Conservation (phyloP, 1,140 invertebrate genomes). For the Luehdorfia chinensis region DNA sequence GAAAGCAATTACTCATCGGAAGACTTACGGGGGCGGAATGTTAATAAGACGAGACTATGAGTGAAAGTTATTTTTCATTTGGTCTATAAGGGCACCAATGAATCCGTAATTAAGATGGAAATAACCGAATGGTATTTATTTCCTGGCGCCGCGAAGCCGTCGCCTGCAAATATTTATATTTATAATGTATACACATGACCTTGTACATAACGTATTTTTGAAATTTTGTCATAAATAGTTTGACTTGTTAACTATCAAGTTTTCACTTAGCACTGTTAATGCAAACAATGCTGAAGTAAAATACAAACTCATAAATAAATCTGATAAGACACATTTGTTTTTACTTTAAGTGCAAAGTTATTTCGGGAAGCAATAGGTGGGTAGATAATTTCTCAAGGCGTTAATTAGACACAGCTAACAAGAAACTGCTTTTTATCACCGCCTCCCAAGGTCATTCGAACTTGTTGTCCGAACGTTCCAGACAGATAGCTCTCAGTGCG, state of each 20-base stretch:
- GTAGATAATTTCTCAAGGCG: slow-evolving; percentile 18
- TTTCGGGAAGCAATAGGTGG: slow-evolving; percentile 12
- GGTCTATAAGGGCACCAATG: slow-evolving; percentile 48
- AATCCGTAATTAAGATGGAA: slow-evolving; percentile 59
- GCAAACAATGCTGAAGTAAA: too few species aligned
- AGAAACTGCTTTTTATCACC: slow-evolving; percentile 18
- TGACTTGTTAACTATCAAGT: too few species aligned
- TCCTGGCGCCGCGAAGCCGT: slow-evolving; percentile 7
- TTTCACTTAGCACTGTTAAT: too few species aligned
- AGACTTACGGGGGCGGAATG: slow-evolving; percentile 66
- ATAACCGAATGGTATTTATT: slow-evolving; percentile 20
- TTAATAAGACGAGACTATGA: slow-evolving; percentile 68
- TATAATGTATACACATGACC: slow-evolving; percentile 1
- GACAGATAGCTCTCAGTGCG: slow-evolving; percentile 4
- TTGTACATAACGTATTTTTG: not conserved
- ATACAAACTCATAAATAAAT: slow-evolving; percentile 12
- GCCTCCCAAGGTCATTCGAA: slow-evolving; percentile 12
- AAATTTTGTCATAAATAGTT: too few species aligned
- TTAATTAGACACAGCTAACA: slow-evolving; percentile 17
- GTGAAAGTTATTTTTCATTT: slow-evolving; percentile 59
- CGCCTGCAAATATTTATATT: slow-evolving; percentile 4
- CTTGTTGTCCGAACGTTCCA: slow-evolving; percentile 10
- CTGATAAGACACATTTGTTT: slow-evolving; percentile 14
- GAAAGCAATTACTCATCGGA: slow-evolving; percentile 74
- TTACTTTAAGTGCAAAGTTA: slow-evolving; percentile 14